phyloP scores from a whole-genome alignment of 2,113 vertebrate genomes.

The Galemys pyrenaicus region DNA sequence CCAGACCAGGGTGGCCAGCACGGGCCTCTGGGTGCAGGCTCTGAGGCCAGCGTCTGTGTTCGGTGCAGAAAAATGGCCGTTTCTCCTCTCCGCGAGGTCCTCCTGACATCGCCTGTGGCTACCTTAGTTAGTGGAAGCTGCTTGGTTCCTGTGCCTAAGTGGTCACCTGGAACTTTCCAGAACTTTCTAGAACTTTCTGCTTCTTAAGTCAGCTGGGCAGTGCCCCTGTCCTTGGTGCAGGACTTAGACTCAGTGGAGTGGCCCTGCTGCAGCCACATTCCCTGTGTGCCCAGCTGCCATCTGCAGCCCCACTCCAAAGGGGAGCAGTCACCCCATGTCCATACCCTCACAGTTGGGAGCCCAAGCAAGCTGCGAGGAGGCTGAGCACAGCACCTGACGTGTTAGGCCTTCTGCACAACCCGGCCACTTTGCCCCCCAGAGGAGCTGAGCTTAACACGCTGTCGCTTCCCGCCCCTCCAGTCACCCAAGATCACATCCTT shows the following conservation, averaged over 20 bases:
- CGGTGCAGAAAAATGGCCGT: too few relatives aligned
- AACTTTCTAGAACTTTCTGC: slow-evolving; percentile 13
- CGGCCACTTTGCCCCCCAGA: too few relatives aligned
- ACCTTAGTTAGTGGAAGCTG: too few relatives aligned
- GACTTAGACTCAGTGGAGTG: background rate
- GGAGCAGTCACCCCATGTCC: background rate
- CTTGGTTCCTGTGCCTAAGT: background rate
- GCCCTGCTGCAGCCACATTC: too few relatives aligned
- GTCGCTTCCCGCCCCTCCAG: fast-evolving
- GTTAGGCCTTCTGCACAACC: too few relatives aligned
- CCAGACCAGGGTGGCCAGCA: too few relatives aligned
- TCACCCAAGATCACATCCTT: fast-evolving
- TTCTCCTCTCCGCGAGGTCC: too few relatives aligned
- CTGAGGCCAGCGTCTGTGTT: too few relatives aligned
- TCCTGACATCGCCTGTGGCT: too few relatives aligned
- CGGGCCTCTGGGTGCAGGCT: too few relatives aligned
- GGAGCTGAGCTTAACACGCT: fast-evolving
- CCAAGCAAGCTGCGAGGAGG: background rate
- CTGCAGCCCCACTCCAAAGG: fast-evolving
- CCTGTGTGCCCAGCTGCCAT: background rate
- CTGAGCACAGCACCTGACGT: too few relatives aligned
- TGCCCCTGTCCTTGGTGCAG: background rate
- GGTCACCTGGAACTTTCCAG: background rate
- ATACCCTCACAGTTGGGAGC: too few relatives aligned
- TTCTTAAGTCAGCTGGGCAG: background rate